Evolutionary conservation across 2,888 invertebrate species (phyloP).

Genomic region (Hyalella azteca): DNA sequence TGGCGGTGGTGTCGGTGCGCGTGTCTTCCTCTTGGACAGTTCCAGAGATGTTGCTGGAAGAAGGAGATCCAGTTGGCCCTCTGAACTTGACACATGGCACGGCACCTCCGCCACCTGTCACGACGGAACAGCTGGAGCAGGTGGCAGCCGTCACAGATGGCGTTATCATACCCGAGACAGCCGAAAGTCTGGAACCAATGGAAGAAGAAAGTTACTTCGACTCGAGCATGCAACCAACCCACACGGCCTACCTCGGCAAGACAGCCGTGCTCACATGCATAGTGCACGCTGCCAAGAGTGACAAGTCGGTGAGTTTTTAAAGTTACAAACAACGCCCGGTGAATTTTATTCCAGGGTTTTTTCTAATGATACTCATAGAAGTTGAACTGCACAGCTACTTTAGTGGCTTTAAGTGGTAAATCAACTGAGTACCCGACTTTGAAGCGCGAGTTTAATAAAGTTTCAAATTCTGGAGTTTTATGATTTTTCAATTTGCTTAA

Average conservation of each 20-base stretch:
- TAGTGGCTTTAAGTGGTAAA: no score
- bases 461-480: no score
- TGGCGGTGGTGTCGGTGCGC: background rate
- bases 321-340: no score
- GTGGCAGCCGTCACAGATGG: conserved; percentile 27
- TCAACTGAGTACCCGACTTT: no score
- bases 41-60: conserved; percentile 38
- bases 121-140: conserved; percentile 35
- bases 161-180: background rate
- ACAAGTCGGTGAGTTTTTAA: conserved; percentile 50
- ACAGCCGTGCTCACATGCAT: conserved; percentile 53
- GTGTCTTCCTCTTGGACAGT: conserved; percentile 38
- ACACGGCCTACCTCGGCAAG: conserved; percentile 57
- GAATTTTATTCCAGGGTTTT: no score
- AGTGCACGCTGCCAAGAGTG: conserved; percentile 54
- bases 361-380: no score
- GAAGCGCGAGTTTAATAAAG: no score
- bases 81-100: background rate
- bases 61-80: background rate
- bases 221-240: conserved; percentile 47
- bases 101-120: background rate
- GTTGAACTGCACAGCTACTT: no score
- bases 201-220: conserved; percentile 53
- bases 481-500: no score
- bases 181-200: conserved; percentile 14